phyloP scores from a whole-genome alignment of 2,888 invertebrate genomes.

The Aleiodes testaceus region DNA sequence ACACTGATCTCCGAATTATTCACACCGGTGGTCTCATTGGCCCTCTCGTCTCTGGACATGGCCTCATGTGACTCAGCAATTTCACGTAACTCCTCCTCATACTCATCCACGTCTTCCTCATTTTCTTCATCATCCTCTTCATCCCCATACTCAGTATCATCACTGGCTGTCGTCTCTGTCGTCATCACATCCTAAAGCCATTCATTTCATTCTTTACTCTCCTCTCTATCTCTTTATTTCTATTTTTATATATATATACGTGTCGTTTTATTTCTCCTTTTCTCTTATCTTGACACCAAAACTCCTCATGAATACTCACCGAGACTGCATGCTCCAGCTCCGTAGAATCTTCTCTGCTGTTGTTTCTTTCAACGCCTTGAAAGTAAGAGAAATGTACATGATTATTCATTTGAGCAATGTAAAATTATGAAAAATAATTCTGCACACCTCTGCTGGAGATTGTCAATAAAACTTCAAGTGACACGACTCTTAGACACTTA shows the following conservation, averaged over 20 bases:
- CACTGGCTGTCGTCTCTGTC: slow-evolving; percentile 32
- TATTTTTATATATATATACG: slow-evolving; percentile 1
- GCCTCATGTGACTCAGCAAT: slow-evolving; percentile 63
- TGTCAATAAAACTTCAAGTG: too few relatives aligned
- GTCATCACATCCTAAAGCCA: slow-evolving; percentile 29
- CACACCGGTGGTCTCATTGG: slow-evolving; percentile 50
- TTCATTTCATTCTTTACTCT: slow-evolving; percentile 15
- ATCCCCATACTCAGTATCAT: slow-evolving; percentile 52
- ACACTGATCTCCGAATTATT: slow-evolving; percentile 39
- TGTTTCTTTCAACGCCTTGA: slow-evolving; percentile 32
- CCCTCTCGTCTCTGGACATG: slow-evolving; percentile 62
- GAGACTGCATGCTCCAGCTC: slow-evolving; percentile 7
- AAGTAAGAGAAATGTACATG: slow-evolving; percentile 3
- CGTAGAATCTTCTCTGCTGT: neutral
- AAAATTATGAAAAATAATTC: neutral
- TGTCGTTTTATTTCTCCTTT: slow-evolving; percentile 19
- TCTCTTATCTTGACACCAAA: slow-evolving; percentile 20
- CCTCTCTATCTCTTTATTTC: neutral
- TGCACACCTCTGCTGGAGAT: too few relatives aligned
- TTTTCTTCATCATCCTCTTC: slow-evolving; percentile 48
- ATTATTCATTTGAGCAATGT: neutral
- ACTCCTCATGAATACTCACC: slow-evolving; percentile 35
- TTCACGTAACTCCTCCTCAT: slow-evolving; percentile 61
- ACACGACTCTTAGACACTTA: too few relatives aligned
- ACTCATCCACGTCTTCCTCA: slow-evolving; percentile 56